A percentile compares a stretch with the other conserved stretches of the same genome.
These are phyloP conservation scores for Iguana delicatissima DNA, from an alignment of 2,797 vertebrate genomes.

Conservation along the genomic window DNA sequence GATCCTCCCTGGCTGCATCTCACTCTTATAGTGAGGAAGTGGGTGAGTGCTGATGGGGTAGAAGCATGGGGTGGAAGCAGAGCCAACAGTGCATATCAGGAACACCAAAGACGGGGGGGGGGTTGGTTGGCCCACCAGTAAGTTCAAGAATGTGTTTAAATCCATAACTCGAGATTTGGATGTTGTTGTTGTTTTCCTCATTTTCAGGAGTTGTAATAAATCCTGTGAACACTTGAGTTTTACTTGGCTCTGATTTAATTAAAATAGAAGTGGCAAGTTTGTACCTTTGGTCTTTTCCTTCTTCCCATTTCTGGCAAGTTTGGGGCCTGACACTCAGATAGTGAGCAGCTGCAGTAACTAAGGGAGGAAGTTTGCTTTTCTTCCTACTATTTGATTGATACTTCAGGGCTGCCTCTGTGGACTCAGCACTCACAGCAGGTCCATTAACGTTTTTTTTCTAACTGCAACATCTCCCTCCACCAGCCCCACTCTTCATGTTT, in stretches of 20 bases:
- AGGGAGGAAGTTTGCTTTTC: slow-evolving; percentile 12
- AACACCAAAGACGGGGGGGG: too few relatives aligned
- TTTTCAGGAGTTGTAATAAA: slow-evolving; percentile 2
- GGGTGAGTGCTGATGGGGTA: background rate
- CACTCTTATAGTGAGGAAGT: too few relatives aligned
- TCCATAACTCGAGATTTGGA: background rate
- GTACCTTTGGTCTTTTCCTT: background rate
- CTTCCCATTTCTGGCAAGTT: slow-evolving; percentile 44
- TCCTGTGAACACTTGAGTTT: background rate
- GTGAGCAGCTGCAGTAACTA: background rate
- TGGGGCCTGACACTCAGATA: slow-evolving; percentile 24
- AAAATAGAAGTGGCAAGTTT: slow-evolving; percentile 7
- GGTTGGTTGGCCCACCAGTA: too few relatives aligned
- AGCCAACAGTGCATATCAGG: too few relatives aligned
- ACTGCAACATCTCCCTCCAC: slow-evolving; percentile 41
- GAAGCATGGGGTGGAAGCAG: background rate
- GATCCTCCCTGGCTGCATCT: too few relatives aligned
- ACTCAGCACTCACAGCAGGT: slow-evolving; percentile 36
- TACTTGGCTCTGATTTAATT: background rate
- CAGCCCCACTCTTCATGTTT: slow-evolving; percentile 31
- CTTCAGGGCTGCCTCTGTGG: slow-evolving; percentile 1
- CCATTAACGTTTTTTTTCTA: slow-evolving; percentile 57
- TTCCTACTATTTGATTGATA: slow-evolving; percentile 35
- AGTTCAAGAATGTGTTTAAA: slow-evolving; percentile 14
- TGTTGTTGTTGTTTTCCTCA: background rate